phyloP scores from a whole-genome alignment of 2,113 vertebrate species.

The Phocoena sinus region DNA sequence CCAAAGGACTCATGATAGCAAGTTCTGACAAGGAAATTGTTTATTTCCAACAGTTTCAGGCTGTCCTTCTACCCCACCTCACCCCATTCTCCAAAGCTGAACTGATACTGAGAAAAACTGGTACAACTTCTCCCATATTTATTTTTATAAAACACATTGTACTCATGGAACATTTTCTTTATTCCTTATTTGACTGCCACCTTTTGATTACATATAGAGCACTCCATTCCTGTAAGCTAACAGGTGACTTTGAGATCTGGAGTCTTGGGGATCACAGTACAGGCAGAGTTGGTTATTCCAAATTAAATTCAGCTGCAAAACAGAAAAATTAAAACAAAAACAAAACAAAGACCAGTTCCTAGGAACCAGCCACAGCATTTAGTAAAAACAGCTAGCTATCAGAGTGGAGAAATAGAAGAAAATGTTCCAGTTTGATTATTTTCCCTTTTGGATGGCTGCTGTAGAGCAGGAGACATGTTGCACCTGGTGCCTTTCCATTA shows the following conservation, averaged over 20 bases:
- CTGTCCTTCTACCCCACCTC: constrained; percentile 2
- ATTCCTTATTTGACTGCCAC: constrained; percentile 56
- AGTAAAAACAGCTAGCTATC: constrained; percentile 45
- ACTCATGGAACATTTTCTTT: constrained; percentile 54
- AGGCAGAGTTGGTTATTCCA: constrained; percentile 51
- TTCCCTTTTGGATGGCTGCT: constrained; percentile 52
- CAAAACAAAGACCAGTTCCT: constrained; percentile 48
- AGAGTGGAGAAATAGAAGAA: constrained; percentile 62
- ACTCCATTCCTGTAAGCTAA: constrained; percentile 32
- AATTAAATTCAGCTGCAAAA: constrained; percentile 59
- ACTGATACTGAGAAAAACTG: constrained; percentile 31
- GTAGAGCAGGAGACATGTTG: constrained; percentile 54
- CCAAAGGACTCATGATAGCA: constrained; percentile 38
- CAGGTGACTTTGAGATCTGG: constrained; percentile 54
- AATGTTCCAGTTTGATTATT: constrained; percentile 50
- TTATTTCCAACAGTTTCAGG: constrained; percentile 35
- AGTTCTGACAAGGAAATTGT: constrained; percentile 44
- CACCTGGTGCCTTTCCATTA: constrained; percentile 50
- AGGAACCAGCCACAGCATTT: constrained; percentile 47
- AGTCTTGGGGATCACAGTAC: constrained; percentile 51
- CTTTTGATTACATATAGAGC: constrained; percentile 41
- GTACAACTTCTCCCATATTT: constrained; percentile 28
- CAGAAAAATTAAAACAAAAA: constrained; percentile 47
- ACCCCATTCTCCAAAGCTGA: constrained; percentile 33
- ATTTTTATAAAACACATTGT: constrained; percentile 53